Conservation (phyloP, 2,888 invertebrate genomes). For the Monochamus alternatus region DNA sequence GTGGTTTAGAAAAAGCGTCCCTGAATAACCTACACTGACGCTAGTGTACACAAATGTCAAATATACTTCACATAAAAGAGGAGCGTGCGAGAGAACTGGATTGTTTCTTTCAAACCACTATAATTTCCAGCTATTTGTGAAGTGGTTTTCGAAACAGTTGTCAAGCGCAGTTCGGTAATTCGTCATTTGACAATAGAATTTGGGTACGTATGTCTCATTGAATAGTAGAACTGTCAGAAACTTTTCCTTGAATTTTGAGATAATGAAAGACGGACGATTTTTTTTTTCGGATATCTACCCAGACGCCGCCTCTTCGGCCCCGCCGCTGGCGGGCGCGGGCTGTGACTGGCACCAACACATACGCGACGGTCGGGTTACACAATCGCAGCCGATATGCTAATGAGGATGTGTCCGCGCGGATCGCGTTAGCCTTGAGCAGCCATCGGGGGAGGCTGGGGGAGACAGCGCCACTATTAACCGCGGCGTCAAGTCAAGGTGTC, state of each 20-base stretch:
- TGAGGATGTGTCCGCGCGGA: slow-evolving; percentile 60
- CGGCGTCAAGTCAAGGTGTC: slow-evolving; percentile 66
- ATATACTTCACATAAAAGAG: too few species aligned
- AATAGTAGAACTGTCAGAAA: too few species aligned
- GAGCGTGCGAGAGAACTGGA: too few species aligned
- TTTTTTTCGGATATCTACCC: not conserved
- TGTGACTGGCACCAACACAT: slow-evolving; percentile 47
- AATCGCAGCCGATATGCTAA: slow-evolving; percentile 62
- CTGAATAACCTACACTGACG: too few species aligned
- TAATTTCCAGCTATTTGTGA: too few species aligned
- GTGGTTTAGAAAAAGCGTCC: too few species aligned
- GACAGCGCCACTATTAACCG: slow-evolving; percentile 61
- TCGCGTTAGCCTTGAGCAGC: slow-evolving; percentile 59
- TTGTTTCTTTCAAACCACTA: too few species aligned
- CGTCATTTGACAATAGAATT: too few species aligned
- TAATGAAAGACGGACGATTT: not conserved
- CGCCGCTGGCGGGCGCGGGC: slow-evolving; percentile 35
- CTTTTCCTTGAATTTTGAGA: not conserved
- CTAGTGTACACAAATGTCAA: too few species aligned
- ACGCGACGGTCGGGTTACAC: slow-evolving; percentile 36
- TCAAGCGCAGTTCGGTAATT: too few species aligned
- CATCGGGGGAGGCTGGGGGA: slow-evolving; percentile 47
- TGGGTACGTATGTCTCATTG: too few species aligned
- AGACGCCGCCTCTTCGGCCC: not conserved
- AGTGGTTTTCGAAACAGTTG: too few species aligned